These are phyloP conservation scores for Calliphora vicina DNA, from an alignment of 1,140 invertebrate genomes.

Conservation along the genomic window DNA sequence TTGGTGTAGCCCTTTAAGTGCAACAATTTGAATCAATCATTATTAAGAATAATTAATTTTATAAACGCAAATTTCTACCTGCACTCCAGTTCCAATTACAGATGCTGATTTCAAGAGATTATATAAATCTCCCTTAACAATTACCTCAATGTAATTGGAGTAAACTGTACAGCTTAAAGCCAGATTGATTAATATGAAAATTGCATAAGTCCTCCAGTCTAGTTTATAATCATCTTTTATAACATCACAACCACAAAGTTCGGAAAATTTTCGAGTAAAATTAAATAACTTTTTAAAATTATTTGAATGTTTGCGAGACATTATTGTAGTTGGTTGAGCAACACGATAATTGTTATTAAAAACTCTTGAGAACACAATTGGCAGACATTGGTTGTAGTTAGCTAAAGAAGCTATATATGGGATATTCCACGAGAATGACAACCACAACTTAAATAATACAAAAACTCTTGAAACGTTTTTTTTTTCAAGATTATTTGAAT, in stretches of 20 bases:
- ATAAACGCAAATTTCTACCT: background rate
- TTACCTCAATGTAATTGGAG: background rate
- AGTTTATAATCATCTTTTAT: background rate
- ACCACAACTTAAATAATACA: too few species aligned
- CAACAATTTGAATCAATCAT: too few species aligned
- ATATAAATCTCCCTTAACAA: background rate
- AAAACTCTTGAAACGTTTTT: too few species aligned
- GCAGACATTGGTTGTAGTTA: too few species aligned
- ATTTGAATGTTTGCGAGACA: background rate
- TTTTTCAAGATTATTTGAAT: too few species aligned
- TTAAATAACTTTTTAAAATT: background rate
- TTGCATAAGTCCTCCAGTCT: background rate
- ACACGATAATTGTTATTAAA: too few species aligned
- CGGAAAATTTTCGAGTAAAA: background rate
- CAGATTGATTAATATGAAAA: background rate
- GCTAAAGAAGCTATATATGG: too few species aligned
- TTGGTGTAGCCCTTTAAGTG: background rate
- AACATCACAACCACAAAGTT: background rate
- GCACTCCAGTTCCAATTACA: background rate
- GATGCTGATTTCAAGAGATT: background rate
- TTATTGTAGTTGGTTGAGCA: too few species aligned
- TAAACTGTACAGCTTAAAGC: background rate
- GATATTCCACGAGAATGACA: too few species aligned
- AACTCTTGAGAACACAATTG: too few species aligned
- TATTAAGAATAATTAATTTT: background rate